A percentile compares a stretch with the other conserved stretches of the same genome.
Evolutionary conservation across 2,113 vertebrate genomes (phyloP).

Genomic region (Plestiodon gilberti): DNA sequence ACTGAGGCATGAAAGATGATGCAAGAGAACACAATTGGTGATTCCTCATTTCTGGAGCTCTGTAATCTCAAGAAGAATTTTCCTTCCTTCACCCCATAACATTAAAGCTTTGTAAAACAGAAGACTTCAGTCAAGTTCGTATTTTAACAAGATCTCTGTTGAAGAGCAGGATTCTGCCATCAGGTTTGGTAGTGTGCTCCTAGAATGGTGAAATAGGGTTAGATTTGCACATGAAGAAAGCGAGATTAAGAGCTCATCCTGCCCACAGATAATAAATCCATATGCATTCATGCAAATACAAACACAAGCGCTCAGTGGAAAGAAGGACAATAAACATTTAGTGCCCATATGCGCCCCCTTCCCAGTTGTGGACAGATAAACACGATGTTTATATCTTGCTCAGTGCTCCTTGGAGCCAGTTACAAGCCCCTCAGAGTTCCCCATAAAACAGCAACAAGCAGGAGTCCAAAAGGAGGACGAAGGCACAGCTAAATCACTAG

Average conservation of each 20-base stretch:
- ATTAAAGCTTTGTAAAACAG: conserved; percentile 3
- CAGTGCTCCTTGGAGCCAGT: background rate
- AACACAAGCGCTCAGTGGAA: conserved; percentile 12
- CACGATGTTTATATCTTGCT: background rate
- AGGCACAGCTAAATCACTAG: conserved; percentile 29
- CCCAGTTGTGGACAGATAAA: conserved; percentile 45
- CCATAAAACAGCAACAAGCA: background rate
- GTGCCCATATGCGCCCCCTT: background rate
- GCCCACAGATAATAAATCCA: background rate
- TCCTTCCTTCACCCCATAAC: background rate
- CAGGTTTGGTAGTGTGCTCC: background rate
- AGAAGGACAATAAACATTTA: conserved; percentile 13
- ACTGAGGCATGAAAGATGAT: background rate
- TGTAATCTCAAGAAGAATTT: conserved; percentile 9
- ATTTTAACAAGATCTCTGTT: conserved; percentile 45
- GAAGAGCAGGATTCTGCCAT: conserved; percentile 31
- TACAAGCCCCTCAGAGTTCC: conserved; percentile 20
- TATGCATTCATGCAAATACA: conserved; percentile 8
- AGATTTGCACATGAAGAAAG: background rate
- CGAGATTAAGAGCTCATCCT: background rate
- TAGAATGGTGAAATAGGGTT: conserved; percentile 30
- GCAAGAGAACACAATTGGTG: background rate
- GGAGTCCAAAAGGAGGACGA: conserved; percentile 13
- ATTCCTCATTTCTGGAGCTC: conserved; percentile 18
- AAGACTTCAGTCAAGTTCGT: conserved; percentile 30